Percentiles rank a stretch among this genome's conserved stretches.
Conservation (phyloP, 2,797 vertebrate species). For the Cyclura pinguis region DNA sequence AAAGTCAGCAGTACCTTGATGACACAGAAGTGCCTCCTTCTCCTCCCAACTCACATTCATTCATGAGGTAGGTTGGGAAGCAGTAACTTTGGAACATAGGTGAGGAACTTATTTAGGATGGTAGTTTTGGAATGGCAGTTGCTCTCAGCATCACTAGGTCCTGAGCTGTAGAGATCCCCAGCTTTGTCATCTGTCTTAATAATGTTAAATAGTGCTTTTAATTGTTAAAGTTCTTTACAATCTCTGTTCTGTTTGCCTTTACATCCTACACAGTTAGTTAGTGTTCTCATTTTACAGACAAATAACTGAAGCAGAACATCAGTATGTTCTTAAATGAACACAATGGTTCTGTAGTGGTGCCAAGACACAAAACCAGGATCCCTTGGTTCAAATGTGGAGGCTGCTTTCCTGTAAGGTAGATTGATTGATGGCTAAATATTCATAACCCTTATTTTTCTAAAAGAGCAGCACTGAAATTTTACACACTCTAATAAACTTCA, state of each 20-base stretch:
- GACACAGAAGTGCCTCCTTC: slow-evolving; percentile 98
- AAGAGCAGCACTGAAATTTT: background rate
- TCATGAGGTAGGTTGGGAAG: slow-evolving; percentile 87
- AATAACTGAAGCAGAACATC: background rate
- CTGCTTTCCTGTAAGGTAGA: background rate
- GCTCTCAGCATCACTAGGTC: too few species aligned
- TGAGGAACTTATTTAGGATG: background rate
- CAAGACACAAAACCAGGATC: background rate
- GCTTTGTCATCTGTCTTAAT: background rate
- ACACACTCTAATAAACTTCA: background rate
- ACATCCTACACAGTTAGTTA: background rate
- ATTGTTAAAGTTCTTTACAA: too few species aligned
- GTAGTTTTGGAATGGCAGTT: background rate
- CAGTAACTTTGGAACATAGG: background rate
- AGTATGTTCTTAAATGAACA: background rate
- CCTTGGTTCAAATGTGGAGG: background rate
- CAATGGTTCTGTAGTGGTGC: background rate
- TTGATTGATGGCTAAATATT: too few species aligned
- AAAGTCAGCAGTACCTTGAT: slow-evolving; percentile 93
- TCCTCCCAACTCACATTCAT: slow-evolving; percentile 94
- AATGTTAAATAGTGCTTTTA: background rate
- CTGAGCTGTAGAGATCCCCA: too few species aligned
- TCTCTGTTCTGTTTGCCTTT: background rate
- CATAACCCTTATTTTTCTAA: background rate
- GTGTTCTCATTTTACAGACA: background rate